Base-by-base conservation (phyloP, 2,888 invertebrate genomes). In the Drosophila borealis region DNA sequence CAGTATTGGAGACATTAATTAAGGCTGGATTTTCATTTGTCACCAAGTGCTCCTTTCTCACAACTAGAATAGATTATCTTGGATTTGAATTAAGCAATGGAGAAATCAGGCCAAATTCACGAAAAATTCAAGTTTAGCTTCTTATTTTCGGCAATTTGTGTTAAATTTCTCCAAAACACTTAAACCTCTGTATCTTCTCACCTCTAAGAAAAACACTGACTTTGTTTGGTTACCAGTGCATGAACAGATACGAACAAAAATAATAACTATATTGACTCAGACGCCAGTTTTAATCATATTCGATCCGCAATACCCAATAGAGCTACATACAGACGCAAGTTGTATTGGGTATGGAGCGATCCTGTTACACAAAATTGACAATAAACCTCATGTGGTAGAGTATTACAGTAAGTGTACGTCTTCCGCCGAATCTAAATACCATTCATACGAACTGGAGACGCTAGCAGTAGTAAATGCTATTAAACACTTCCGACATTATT, bases 251-350 rank as follows among this genome's bases (percentile, higher is more conserved):
- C 34, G 55, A 34, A n/a, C 3, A 21, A 55, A 44, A 55, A 44
- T 55, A 17, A 53, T 33, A 51, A 45, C 33, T 14, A 14, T 62
- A 39, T 25, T 62, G 19, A 53, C 46, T 11, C 34, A 62, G 17
- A 17, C 21, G 14, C 65, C 65, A 17, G 66, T 54, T 4, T 51
- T 66, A 13, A 48, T 37, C 11, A 48, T 60, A 48, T 54, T 66
- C 36, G 48, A 66, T n/a, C 66, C 37, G 13, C 37, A 39, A 39
- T 39, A 39, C 37, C 13, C 49, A 9, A 59, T 59, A 39, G 60
- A 67, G 34, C 33, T 39, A 39, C 37, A 39, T n/a, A 39, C 37
- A 5, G 37, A n/a, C 37, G 37, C 37, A 39, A 39, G 37, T 14
- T 39, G 13, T 13, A 39, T 39, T 39, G 37, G 37, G 4, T 39